These are phyloP conservation scores for Calcarius ornatus DNA, from an alignment of 2,113 vertebrate genomes.

Conservation along the genomic window DNA sequence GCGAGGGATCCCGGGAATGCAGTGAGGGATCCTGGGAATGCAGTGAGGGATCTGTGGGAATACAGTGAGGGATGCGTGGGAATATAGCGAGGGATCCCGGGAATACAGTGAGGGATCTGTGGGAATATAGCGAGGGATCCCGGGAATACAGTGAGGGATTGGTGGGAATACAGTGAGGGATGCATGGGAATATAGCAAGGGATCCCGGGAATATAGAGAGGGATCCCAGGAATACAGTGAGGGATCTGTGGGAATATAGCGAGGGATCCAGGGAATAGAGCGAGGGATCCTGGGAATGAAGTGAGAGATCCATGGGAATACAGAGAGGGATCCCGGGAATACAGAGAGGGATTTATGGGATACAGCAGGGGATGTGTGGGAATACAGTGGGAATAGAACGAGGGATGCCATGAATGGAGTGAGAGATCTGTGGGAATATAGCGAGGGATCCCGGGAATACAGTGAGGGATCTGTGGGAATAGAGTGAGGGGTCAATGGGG, in stretches of 20 bases:
- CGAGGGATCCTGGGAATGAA: rapidly evolving
- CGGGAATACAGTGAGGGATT: no score
- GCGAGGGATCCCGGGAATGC: rapidly evolving
- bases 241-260: not conserved
- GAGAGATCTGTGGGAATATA: not conserved
- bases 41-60: not conserved
- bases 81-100: not conserved
- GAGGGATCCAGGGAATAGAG: rapidly evolving
- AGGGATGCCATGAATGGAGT: not conserved
- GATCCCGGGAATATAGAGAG: no score
- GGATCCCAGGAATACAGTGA: no score
- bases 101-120: no score
- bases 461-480: rapidly evolving
- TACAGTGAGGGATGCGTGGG: no score
- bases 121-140: no score
- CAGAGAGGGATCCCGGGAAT: no score
- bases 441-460: not conserved
- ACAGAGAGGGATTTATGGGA: no score
- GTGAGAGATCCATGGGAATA: rapidly evolving
- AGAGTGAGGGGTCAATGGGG: rapidly evolving
- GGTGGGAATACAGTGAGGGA: no score
- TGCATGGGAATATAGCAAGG: no score
- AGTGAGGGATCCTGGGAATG: no score
- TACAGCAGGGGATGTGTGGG: not conserved
- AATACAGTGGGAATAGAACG: rapidly evolving